A percentile compares a stretch with the other conserved stretches of the same genome.
Conservation (phyloP, 2,888 invertebrate species). For the Lasius platythorax region DNA sequence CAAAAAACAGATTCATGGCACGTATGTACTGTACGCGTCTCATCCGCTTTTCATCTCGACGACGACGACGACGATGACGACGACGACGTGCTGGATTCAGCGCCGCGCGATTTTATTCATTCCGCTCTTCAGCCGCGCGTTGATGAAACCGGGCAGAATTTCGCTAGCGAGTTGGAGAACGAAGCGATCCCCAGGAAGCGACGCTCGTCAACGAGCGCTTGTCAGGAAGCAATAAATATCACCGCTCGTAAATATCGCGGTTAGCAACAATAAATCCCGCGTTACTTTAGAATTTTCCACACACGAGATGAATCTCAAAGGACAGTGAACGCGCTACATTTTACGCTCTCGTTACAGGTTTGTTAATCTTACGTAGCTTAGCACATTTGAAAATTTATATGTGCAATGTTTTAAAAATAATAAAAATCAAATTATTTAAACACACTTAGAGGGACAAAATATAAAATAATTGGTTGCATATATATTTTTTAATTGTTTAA, state of each 20-base stretch:
- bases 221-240: constrained; percentile 48
- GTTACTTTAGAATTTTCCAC: constrained; percentile 14
- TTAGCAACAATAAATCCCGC: constrained; percentile 37
- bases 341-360: neutral
- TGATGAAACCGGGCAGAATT: constrained; percentile 25
- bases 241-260: constrained; percentile 43
- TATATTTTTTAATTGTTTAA: neutral
- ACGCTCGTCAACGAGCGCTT: constrained; percentile 40
- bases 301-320: constrained; percentile 5
- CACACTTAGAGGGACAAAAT: neutral
- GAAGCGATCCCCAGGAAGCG: constrained; percentile 20
- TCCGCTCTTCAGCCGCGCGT: neutral
- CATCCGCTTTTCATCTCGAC: constrained; percentile 26
- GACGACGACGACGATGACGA: neutral
- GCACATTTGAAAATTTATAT: neutral
- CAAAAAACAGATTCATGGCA: constrained; percentile 32
- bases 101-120: constrained; percentile 34
- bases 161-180: constrained; percentile 10
- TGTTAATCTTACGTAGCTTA: neutral
- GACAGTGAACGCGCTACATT: neutral
- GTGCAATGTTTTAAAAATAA: neutral
- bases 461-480: neutral
- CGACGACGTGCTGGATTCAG: neutral
- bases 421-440: neutral
- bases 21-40: constrained; percentile 4